Evolutionary conservation across 1,140 invertebrate species (phyloP), one percentile per base, ranked within the genome.

Genomic region (Drosophila nigrodunni): DNA sequence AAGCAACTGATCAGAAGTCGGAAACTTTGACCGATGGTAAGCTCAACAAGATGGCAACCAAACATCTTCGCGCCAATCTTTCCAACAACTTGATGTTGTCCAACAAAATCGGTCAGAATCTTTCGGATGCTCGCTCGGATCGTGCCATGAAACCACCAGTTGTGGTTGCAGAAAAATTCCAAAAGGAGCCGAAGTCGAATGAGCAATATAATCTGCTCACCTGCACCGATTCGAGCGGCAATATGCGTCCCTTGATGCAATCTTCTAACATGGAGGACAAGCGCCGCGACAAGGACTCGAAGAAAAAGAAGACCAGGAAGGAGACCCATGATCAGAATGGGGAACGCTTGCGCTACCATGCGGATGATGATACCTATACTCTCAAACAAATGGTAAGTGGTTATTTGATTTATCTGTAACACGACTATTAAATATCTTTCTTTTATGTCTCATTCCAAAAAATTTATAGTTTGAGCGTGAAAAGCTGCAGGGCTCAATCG

Each of bases 351-450:
- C 94, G 95, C 64, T 98, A 98, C 93, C 98, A 98, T 94, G 95
- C 96, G 0, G 97, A 98, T 93, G 97, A 98, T 94, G 97, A 98
- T 90, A 96, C 96, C 92, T 96, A 97, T 93, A 95, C 96, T 46
- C 94, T 99, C 10, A 94, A 96, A 92, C 94, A 97, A 91, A 96
- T 99, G 96, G 96, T 97, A 94, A 93, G 43, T 92, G 13, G 13
- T n/a, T 41, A 11, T 41, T 41, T 30, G 3, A 30, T 30, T 30
- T 25, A 25, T 25, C 4, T 25, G 25, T 2, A 1, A 3, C 25
- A 25, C 4, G 0, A 4, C 25, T 25, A 25, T 25, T 15, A 15
- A 15, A 15, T 15, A 15, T 15, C 15, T 0, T 15, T 15, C 15
- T 21, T 21, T 21, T 1, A 21, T 21, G 18, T 21, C 18, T 21